These are phyloP conservation scores for Pipistrellus pygmaeus DNA, from an alignment of 2,797 vertebrate genomes.

Conservation along the genomic window DNA sequence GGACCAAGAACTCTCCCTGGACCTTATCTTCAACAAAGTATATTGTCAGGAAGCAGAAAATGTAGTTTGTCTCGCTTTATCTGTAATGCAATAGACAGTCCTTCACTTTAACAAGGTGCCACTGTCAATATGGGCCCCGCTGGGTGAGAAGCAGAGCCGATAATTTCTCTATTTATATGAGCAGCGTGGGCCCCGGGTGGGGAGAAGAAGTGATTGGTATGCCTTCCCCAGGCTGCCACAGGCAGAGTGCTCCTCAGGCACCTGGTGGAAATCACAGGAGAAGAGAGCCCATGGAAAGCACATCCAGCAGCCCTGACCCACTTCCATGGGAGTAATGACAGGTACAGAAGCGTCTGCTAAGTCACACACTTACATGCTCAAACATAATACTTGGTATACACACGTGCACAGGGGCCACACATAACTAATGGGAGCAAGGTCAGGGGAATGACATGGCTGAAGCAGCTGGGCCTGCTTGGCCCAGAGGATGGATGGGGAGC, in stretches of 20 bases:
- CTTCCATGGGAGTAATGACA: slow-evolving; percentile 44
- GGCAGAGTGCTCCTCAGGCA: background rate
- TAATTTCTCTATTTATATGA: slow-evolving; percentile 79
- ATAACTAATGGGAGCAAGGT: background rate
- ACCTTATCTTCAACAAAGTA: slow-evolving; percentile 78
- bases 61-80: slow-evolving; percentile 81
- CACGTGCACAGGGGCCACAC: fast-evolving
- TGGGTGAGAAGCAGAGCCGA: slow-evolving; percentile 75
- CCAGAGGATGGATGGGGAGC: too few species aligned
- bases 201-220: slow-evolving; percentile 63
- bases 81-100: slow-evolving; percentile 83
- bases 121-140: slow-evolving; percentile 81
- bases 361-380: background rate
- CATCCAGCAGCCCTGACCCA: slow-evolving; percentile 8
- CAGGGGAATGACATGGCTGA: background rate
- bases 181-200: slow-evolving; percentile 60
- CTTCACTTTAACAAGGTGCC: slow-evolving; percentile 87
- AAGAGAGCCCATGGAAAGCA: background rate
- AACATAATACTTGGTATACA: background rate
- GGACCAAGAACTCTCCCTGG: slow-evolving; percentile 75
- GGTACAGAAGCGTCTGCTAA: background rate
- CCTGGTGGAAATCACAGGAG: slow-evolving; percentile 32
- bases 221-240: slow-evolving; percentile 54
- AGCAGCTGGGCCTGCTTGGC: background rate
- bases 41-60: slow-evolving; percentile 84